Evolutionary conservation across 2,113 vertebrate genomes (phyloP).

Genomic region (Passer montanus): DNA sequence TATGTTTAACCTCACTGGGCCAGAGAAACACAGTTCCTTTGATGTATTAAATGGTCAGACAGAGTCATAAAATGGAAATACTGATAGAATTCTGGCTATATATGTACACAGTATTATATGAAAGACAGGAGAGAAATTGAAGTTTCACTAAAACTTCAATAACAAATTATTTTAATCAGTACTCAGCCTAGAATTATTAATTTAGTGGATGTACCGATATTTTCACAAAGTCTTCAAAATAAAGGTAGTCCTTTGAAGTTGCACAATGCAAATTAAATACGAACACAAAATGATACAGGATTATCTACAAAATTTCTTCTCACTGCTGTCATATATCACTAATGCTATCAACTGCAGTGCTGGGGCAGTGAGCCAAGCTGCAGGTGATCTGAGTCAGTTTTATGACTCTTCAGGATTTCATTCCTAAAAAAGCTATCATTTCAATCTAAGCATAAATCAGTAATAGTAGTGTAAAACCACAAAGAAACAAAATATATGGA

Average conservation of each 20-base stretch:
- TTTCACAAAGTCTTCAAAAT: neutral
- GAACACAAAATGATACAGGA: neutral
- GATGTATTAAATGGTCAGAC: neutral
- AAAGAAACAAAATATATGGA: neutral
- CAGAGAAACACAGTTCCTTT: neutral
- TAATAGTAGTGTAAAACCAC: neutral
- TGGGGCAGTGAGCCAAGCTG: neutral
- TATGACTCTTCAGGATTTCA: neutral
- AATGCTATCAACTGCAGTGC: rapidly evolving
- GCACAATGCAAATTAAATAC: neutral
- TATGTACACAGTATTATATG: neutral
- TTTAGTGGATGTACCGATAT: neutral
- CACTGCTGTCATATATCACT: neutral
- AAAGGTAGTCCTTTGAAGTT: neutral
- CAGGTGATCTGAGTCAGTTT: neutral
- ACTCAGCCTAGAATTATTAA: neutral
- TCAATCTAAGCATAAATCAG: neutral
- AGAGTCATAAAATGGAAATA: neutral
- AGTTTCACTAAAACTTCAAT: neutral
- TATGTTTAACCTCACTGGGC: neutral
- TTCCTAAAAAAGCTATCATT: neutral
- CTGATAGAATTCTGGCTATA: neutral
- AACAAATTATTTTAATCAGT: neutral
- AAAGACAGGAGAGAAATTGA: neutral
- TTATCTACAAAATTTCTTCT: neutral